phyloP scores from a whole-genome alignment of 2,113 vertebrate species.

The Orthonyx spaldingii region DNA sequence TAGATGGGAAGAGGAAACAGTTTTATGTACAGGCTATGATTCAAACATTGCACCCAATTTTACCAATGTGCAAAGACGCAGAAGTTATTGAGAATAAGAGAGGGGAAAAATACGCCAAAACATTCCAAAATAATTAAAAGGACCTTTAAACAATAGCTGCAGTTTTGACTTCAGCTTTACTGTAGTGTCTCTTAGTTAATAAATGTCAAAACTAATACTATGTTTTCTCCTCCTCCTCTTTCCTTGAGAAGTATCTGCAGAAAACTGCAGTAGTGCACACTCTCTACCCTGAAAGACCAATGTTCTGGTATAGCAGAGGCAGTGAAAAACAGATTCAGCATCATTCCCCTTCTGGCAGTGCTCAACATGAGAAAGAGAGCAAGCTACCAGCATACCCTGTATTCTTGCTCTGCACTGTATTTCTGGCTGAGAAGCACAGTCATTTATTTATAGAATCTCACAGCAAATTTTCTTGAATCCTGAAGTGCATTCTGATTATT shows the following conservation, averaged over 20 bases:
- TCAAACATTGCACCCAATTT: neutral
- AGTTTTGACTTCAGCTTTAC: neutral
- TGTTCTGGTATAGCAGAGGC: neutral
- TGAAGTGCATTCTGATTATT: neutral
- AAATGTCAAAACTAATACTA: neutral
- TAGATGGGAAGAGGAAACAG: neutral
- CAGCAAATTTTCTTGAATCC: neutral
- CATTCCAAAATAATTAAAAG: neutral
- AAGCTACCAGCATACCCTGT: neutral
- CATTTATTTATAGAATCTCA: neutral
- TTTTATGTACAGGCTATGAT: neutral
- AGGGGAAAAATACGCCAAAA: neutral
- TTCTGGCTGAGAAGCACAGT: neutral
- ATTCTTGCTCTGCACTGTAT: neutral
- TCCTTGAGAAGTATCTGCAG: neutral
- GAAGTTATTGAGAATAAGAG: neutral
- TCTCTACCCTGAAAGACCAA: neutral
- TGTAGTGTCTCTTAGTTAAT: neutral
- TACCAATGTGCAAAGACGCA: fast-evolving
- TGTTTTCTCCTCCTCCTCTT: neutral
- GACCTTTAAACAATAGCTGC: neutral
- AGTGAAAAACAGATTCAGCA: neutral
- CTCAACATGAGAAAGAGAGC: neutral
- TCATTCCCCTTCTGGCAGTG: neutral
- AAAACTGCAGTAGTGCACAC: neutral